phyloP scores from a whole-genome alignment of 2,888 invertebrate species.

The Drosophila fungiperda region DNA sequence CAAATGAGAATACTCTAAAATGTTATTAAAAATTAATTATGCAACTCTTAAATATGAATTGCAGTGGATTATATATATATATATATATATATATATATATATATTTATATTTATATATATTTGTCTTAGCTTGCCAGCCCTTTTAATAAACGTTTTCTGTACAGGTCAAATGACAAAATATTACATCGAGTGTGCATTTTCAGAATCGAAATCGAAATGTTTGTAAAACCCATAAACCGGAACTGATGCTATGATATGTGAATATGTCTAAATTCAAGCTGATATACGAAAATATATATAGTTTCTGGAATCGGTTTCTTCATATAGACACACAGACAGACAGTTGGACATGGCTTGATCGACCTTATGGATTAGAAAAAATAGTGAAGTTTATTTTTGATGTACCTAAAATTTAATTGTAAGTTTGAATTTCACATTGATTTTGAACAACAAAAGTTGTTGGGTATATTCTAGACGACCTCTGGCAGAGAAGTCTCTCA shows the following conservation, averaged over 20 bases:
- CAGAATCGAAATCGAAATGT: neutral
- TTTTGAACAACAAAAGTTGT: neutral
- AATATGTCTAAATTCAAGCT: too few species aligned
- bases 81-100: too few species aligned
- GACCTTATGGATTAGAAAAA: too few species aligned
- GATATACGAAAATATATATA: neutral
- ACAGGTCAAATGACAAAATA: neutral
- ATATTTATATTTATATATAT: neutral
- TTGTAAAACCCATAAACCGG: neutral
- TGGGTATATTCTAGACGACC: neutral
- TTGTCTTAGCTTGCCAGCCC: neutral
- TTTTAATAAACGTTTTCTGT: neutral
- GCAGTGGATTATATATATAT: neutral
- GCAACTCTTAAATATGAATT: constrained; percentile 4
- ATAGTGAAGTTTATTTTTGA: neutral
- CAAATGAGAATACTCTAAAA: neutral
- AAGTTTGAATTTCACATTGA: neutral
- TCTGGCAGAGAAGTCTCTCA: neutral
- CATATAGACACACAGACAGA: too few species aligned
- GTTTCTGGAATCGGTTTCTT: neutral
- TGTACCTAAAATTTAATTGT: neutral
- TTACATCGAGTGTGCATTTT: neutral
- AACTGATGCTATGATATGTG: neutral
- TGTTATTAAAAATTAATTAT: constrained; percentile 9
- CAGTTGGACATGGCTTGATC: neutral